These are phyloP conservation scores for Phyllostomus hastatus DNA, from an alignment of 2,113 vertebrate genomes.

Conservation along the genomic window DNA sequence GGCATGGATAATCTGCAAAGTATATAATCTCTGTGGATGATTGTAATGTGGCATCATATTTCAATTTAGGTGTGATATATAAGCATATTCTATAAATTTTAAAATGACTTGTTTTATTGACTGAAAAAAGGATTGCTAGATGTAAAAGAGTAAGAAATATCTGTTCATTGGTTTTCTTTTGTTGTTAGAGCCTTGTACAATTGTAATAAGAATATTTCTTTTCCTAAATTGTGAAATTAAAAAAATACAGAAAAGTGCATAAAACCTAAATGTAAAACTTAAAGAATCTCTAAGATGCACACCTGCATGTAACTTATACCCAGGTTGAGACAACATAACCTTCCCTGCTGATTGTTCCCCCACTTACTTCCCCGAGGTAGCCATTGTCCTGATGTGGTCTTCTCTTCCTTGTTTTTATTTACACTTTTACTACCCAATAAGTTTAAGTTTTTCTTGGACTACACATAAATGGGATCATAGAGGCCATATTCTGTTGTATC, in stretches of 20 bases:
- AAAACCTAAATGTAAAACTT: conserved; percentile 24
- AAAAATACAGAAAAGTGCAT: neutral
- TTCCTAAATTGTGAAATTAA: conserved; percentile 39
- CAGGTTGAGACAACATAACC: neutral
- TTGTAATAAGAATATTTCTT: neutral
- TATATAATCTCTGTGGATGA: neutral
- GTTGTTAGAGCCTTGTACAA: neutral
- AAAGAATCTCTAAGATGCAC: conserved; percentile 25
- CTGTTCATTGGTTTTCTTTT: neutral
- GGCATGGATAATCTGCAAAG: conserved; percentile 15
- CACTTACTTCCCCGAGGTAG: neutral
- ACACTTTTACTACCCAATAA: neutral
- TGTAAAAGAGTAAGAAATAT: neutral
- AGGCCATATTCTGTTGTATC: neutral
- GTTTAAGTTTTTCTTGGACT: conserved; percentile 12
- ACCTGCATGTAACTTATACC: neutral
- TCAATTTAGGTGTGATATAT: conserved; percentile 20
- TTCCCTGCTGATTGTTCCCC: neutral
- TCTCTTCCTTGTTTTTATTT: conserved; percentile 15
- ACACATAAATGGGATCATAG: neutral
- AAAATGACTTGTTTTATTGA: conserved; percentile 21
- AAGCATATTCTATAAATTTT: conserved; percentile 4
- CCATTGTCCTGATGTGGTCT: conserved; percentile 1
- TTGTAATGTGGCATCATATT: conserved; percentile 11
- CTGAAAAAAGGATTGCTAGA: neutral